Evolutionary conservation across 2,888 invertebrate species (phyloP).

Genomic region (Altica lythri): DNA sequence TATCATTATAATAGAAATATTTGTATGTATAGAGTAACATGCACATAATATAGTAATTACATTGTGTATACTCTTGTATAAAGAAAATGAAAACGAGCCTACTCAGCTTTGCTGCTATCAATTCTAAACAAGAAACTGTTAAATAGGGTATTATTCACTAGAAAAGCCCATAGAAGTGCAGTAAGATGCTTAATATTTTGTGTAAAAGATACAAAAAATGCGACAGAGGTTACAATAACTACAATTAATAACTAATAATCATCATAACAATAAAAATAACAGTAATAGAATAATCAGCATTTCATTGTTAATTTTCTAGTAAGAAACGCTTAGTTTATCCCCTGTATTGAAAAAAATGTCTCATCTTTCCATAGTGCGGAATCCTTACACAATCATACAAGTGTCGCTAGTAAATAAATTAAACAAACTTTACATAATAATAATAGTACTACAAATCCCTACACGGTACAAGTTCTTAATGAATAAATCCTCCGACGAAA

Average conservation of each 20-base stretch:
- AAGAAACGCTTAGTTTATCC: too few species aligned
- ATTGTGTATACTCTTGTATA: conserved; percentile 42
- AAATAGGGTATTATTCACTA: conserved; percentile 48
- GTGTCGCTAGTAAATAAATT: too few species aligned
- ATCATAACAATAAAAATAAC: background rate
- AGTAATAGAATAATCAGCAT: too few species aligned
- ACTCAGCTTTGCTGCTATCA: conserved; percentile 54
- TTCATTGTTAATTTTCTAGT: too few species aligned
- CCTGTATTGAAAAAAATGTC: too few species aligned
- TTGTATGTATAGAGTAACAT: conserved; percentile 43
- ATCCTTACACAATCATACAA: too few species aligned
- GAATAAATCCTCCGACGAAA: too few species aligned
- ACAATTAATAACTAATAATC: background rate
- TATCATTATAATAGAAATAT: conserved; percentile 31
- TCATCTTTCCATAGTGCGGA: too few species aligned
- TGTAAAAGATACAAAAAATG: background rate
- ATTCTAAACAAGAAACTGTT: conserved; percentile 44
- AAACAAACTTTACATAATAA: too few species aligned
- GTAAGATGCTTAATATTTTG: conserved; percentile 3
- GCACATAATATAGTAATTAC: conserved; percentile 51
- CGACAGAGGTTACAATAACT: background rate
- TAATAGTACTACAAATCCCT: too few species aligned
- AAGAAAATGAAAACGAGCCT: conserved; percentile 46
- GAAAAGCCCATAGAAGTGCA: conserved; percentile 50
- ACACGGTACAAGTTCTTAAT: too few species aligned